phyloP scores from a whole-genome alignment of 2,113 vertebrate genomes.

The Elanus axillaris region DNA sequence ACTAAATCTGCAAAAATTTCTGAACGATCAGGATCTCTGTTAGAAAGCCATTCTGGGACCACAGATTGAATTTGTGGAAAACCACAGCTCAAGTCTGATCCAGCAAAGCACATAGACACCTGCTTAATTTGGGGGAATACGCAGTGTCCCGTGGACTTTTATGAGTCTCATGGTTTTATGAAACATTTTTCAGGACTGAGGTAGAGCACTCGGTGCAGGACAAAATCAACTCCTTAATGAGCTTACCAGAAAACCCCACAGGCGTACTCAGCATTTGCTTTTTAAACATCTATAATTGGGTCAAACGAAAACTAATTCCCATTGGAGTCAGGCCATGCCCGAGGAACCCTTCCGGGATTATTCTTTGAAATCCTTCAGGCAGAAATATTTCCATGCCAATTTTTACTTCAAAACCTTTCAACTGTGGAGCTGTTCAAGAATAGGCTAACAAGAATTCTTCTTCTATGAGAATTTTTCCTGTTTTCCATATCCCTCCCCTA shows the following conservation, averaged over 20 bases:
- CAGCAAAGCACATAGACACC: background rate
- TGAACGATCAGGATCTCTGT: background rate
- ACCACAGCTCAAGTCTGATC: background rate
- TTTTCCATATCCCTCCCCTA: background rate
- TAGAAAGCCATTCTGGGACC: background rate
- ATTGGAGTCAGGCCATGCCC: constrained; percentile 37
- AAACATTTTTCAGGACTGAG: constrained; percentile 31
- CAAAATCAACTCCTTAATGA: constrained; percentile 45
- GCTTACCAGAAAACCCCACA: constrained; percentile 47
- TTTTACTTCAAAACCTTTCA: constrained; percentile 44
- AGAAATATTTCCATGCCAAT: constrained; percentile 47
- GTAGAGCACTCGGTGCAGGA: background rate
- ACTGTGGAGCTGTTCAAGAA: constrained; percentile 11
- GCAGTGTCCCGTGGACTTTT: background rate
- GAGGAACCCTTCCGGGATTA: constrained; percentile 50
- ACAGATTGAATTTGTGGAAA: background rate
- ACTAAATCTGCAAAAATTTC: background rate
- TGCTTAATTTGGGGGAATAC: background rate
- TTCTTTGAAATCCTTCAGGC: constrained; percentile 57
- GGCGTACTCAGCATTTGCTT: constrained; percentile 33
- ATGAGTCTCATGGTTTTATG: background rate
- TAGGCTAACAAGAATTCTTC: constrained; percentile 2
- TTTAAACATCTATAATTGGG: constrained; percentile 55
- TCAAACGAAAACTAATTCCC: constrained; percentile 64
- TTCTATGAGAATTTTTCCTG: constrained; percentile 6